phyloP scores from a whole-genome alignment of 2,888 invertebrate species.

The Lacanobia wlatinum region DNA sequence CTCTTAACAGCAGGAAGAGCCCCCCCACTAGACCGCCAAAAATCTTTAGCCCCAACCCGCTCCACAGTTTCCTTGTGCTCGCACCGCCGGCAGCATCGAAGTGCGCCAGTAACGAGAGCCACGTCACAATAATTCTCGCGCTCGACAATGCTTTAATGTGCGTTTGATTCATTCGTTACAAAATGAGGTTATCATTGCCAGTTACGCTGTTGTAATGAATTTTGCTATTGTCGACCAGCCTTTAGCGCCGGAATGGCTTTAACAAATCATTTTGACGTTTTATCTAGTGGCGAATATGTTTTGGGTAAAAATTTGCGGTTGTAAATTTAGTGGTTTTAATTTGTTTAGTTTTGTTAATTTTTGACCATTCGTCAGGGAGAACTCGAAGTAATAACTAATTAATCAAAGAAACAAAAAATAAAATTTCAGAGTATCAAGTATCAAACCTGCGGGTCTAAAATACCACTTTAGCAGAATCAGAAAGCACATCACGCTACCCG shows the following conservation, averaged over 20 bases:
- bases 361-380: too few species aligned
- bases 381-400: too few species aligned
- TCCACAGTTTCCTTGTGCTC: constrained; percentile 67
- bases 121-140: constrained; percentile 89
- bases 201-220: constrained; percentile 84
- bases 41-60: constrained; percentile 33
- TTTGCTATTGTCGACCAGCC: constrained; percentile 80
- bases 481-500: too few species aligned
- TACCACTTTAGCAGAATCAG: too few species aligned
- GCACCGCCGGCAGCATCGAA: constrained; percentile 82
- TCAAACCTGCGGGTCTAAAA: too few species aligned
- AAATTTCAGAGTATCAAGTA: too few species aligned
- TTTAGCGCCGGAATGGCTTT: constrained; percentile 60
- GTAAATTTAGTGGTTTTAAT: constrained; percentile 2
- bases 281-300: constrained; percentile 50
- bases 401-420: too few species aligned
- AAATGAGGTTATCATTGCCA: constrained; percentile 90
- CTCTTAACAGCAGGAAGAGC: not conserved
- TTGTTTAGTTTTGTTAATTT: not conserved
- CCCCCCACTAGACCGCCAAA: not conserved
- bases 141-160: constrained; percentile 90
- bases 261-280: constrained; percentile 65
- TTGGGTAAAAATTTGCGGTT: not conserved
- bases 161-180: constrained; percentile 89
- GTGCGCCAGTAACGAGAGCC: constrained; percentile 87